These are phyloP conservation scores for Onychostruthus taczanowskii DNA, from an alignment of 2,113 vertebrate species.

Conservation along the genomic window DNA sequence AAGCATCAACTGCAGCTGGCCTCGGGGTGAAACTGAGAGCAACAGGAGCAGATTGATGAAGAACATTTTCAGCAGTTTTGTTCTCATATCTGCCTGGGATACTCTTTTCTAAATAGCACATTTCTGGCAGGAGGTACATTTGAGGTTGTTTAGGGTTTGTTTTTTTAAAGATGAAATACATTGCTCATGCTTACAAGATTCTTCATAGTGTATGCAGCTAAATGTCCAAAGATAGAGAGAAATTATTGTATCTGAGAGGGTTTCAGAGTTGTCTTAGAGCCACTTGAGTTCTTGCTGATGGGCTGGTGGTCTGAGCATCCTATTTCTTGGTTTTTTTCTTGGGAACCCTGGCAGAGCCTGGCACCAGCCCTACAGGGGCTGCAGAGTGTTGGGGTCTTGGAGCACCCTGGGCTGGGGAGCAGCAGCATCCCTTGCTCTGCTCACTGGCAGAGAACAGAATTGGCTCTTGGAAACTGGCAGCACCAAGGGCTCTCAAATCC, in stretches of 20 bases:
- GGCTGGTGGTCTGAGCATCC: accelerated
- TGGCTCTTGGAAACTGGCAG: background rate
- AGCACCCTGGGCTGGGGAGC: background rate
- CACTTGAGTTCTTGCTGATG: background rate
- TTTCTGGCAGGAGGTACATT: background rate
- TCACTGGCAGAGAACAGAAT: background rate
- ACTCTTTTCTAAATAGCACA: background rate
- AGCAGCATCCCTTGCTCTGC: background rate
- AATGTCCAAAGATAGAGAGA: background rate
- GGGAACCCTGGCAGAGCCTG: background rate
- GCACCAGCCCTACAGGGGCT: background rate
- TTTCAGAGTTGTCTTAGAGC: background rate
- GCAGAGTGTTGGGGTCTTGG: accelerated
- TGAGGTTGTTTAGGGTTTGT: background rate
- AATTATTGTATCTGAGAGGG: background rate
- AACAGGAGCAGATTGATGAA: background rate
- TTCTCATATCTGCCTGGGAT: background rate
- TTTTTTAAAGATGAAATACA: background rate
- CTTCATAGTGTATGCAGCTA: background rate
- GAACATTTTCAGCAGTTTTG: background rate
- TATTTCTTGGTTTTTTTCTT: background rate
- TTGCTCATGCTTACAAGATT: background rate
- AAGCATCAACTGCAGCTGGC: slow-evolving; percentile 33
- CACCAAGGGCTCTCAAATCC: background rate
- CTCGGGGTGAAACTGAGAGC: background rate